phyloP scores from a whole-genome alignment of 2,113 vertebrate species.

The Entelurus aequoreus region DNA sequence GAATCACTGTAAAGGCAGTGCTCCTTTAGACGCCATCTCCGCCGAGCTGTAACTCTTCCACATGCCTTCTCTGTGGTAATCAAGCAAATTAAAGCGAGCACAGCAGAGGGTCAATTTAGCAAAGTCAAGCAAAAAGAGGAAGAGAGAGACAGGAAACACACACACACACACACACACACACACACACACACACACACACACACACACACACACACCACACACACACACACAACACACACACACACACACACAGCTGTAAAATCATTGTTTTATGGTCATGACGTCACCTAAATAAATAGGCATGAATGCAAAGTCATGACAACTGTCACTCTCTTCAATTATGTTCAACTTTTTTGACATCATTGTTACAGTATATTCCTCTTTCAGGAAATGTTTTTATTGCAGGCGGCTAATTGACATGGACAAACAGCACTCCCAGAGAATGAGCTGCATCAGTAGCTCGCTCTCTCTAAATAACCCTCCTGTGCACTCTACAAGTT shows the following conservation, averaged over 20 bases:
- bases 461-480: constrained; percentile 13
- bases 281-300: neutral
- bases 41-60: constrained; percentile 31
- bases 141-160: constrained; percentile 27
- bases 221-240: too few species aligned
- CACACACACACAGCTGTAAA: too few species aligned
- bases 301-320: constrained; percentile 15
- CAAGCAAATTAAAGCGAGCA: constrained; percentile 19
- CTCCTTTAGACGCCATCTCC: neutral
- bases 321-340: neutral
- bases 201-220: too few species aligned
- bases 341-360: neutral
- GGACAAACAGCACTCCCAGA: neutral
- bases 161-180: too few species aligned
- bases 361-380: neutral
- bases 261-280: neutral
- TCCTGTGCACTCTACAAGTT: constrained; percentile 21
- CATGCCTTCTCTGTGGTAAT: constrained; percentile 24
- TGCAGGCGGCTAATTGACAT: constrained; percentile 1
- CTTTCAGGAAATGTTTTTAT: constrained; percentile 17
- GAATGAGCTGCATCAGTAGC: constrained; percentile 17
- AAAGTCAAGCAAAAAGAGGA: constrained; percentile 25
- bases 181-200: too few species aligned
- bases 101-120: constrained; percentile 13
- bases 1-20: constrained; percentile 15